Base-by-base conservation (phyloP, 2,888 invertebrate genomes). In the Lycophotia porphyrea region DNA sequence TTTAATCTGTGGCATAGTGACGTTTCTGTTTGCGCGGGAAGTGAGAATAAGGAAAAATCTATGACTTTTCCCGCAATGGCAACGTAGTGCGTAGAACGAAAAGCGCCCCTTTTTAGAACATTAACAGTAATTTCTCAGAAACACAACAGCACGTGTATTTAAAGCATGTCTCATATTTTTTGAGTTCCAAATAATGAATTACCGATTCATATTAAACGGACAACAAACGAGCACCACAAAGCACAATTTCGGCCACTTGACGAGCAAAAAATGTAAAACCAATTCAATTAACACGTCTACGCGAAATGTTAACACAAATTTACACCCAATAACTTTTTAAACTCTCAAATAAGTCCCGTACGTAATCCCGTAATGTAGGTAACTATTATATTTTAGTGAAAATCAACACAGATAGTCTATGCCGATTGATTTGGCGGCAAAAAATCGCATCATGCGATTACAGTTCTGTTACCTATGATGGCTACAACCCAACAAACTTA, bases 321-420 rank as follows among this genome's bases (percentile, higher is more conserved):
- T 55, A 39, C 47, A 52, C 24, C 27, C 34, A 84, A 58, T 76
- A 71, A 74, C 63, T 71, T 67, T 80, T 61, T 55, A 76, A 70
- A 74, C 68, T 72, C 27, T 71, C 65, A 39, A 69, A 73, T 13
- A 78, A 88, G 88, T 89, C 86, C 90, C 90, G 90, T 89, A 83
- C 9, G 31, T 66, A 49, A 86, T 88, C 90, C 90, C 90, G 90
- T 87, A 90, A 89, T 72, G 39, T 65, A 76, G 73, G 81, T 78
- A 82, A 88, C 84, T 8, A 87, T 80, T 77, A 85, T 81, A 82
- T 80, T 76, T 71, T 36, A 55, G 58, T 74, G 63, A 78, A 81
- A 77, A 84, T 85, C 42, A 47, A 76, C 70, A 49, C 80, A 78
- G 84, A 76, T 80, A 63, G 61, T 73, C 68, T 74, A 69, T 64